phyloP scores from a whole-genome alignment of 2,113 vertebrate genomes.

The Sus scrofa region T2T-Sscrofa CM000817.6:72255001-72255500 shows the following conservation, averaged over 20 bases:
- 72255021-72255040: not conserved
- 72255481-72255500: not conserved
- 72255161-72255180: not conserved
- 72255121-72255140: too few species aligned
- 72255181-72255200: not conserved
- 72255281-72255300: not conserved
- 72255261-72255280: not conserved
- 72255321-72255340: not conserved
- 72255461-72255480: not conserved
- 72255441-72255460: accelerated
- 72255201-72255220: not conserved
- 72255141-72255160: not conserved
- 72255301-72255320: not conserved
- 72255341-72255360: not conserved
- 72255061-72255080: not conserved
- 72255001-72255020: too few species aligned
- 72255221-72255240: not conserved
- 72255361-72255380: too few species aligned
- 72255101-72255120: not conserved
- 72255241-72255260: not conserved
- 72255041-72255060: not conserved
- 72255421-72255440: accelerated
- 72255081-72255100: not conserved
- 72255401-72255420: too few species aligned
- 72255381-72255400: not conserved